Evolutionary conservation across 2,888 invertebrate species (phyloP).

Genomic region (Spilarctia lutea): DNA sequence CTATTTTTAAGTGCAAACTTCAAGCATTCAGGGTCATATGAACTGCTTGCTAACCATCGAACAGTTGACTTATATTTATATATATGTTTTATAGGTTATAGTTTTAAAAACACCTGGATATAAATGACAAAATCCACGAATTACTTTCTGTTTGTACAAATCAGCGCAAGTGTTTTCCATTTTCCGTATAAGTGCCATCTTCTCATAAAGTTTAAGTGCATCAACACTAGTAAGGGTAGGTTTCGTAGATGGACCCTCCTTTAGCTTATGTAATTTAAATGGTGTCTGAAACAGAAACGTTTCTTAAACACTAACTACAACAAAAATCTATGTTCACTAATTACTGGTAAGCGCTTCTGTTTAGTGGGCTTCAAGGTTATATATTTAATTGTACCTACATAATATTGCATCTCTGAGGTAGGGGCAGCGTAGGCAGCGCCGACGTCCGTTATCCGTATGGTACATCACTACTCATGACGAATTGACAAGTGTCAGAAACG

Average conservation of each 20-base stretch:
- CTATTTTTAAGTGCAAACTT: no score
- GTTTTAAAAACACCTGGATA: slow-evolving; percentile 87
- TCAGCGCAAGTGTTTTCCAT: slow-evolving; percentile 98
- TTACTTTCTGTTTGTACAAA: slow-evolving; percentile 97
- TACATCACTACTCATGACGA: no score
- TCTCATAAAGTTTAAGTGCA: slow-evolving; percentile 91
- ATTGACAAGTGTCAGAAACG: no score
- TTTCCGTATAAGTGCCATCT: slow-evolving; percentile 94
- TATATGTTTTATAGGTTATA: no score
- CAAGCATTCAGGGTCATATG: no score
- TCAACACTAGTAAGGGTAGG: slow-evolving; percentile 93
- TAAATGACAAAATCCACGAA: slow-evolving; percentile 98
- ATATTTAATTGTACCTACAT: not conserved
- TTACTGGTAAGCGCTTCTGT: not conserved
- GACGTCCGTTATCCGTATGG: no score
- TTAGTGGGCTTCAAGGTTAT: not conserved
- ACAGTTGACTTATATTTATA: no score
- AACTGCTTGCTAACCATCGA: no score
- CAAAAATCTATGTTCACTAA: not conserved
- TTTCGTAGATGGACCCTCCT: slow-evolving; percentile 91
- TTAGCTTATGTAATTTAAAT: slow-evolving; percentile 96
- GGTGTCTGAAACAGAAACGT: slow-evolving; percentile 70
- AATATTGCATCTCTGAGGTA: not conserved
- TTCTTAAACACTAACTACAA: no score
- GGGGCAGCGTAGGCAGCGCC: no score